Conservation (phyloP, 2,888 invertebrate species). For the Nezara viridula region DNA sequence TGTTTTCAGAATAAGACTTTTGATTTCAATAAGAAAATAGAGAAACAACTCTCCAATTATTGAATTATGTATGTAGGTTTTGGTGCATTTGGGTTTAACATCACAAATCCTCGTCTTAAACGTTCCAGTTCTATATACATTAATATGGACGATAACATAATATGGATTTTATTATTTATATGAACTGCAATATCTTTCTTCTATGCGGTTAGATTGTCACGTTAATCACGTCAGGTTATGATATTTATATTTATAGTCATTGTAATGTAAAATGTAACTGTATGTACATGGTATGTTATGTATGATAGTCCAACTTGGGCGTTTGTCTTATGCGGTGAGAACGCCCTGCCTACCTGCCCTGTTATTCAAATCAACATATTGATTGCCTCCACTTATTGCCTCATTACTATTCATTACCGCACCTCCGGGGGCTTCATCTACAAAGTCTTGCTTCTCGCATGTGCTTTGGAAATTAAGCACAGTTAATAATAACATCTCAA, state of each 20-base stretch:
- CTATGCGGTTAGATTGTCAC: background rate
- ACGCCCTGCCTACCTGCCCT: background rate
- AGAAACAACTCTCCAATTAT: too few species aligned
- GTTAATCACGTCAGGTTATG: background rate
- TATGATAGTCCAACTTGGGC: background rate
- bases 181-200: background rate
- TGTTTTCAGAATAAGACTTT: too few species aligned
- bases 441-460: background rate
- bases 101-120: too few species aligned
- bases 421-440: background rate
- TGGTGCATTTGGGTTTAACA: too few species aligned
- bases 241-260: background rate
- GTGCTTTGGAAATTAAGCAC: background rate
- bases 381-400: slow-evolving; percentile 14
- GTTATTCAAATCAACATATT: slow-evolving; percentile 41
- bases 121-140: too few species aligned
- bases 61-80: too few species aligned
- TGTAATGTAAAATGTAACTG: background rate
- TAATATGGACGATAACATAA: too few species aligned
- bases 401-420: slow-evolving; percentile 14
- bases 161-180: background rate
- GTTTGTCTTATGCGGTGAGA: slow-evolving; percentile 6
- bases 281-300: background rate
- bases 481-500: background rate
- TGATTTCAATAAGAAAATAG: too few species aligned